These are phyloP conservation scores for Spilogale gracilis DNA, from an alignment of 2,113 vertebrate species.

Conservation along the genomic window DNA sequence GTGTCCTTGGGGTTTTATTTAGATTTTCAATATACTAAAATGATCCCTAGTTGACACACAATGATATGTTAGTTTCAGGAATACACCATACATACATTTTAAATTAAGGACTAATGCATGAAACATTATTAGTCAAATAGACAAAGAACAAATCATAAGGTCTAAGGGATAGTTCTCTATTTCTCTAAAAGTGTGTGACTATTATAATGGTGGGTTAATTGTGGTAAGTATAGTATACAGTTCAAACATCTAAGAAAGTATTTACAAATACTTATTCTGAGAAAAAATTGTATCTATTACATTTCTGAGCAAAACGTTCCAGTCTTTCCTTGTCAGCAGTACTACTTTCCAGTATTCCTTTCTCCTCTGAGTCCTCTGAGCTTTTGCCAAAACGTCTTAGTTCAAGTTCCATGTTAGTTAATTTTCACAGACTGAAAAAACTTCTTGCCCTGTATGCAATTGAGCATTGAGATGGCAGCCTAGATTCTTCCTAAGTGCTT, in stretches of 20 bases:
- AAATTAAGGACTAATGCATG: slow-evolving; percentile 32
- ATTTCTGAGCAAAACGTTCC: neutral
- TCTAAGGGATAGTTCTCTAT: neutral
- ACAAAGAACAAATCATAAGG: neutral
- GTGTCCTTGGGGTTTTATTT: neutral
- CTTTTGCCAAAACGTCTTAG: neutral
- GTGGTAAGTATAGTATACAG: neutral
- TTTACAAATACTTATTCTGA: neutral
- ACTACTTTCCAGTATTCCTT: neutral
- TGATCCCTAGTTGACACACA: neutral
- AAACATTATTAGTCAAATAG: neutral
- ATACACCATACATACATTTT: slow-evolving; percentile 14
- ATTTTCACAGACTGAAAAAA: slow-evolving; percentile 47
- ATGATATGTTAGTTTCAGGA: neutral
- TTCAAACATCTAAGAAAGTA: neutral
- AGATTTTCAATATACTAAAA: neutral
- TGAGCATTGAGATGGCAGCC: neutral
- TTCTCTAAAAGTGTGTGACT: neutral
- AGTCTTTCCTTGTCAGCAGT: neutral
- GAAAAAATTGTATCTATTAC: neutral
- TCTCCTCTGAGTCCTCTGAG: neutral
- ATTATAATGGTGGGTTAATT: neutral
- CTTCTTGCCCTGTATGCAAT: neutral
- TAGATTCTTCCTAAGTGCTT: slow-evolving; percentile 9
- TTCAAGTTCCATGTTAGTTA: slow-evolving; percentile 19